Base-by-base conservation (phyloP, 2,888 invertebrate genomes). In the Diogma glabrata region DNA sequence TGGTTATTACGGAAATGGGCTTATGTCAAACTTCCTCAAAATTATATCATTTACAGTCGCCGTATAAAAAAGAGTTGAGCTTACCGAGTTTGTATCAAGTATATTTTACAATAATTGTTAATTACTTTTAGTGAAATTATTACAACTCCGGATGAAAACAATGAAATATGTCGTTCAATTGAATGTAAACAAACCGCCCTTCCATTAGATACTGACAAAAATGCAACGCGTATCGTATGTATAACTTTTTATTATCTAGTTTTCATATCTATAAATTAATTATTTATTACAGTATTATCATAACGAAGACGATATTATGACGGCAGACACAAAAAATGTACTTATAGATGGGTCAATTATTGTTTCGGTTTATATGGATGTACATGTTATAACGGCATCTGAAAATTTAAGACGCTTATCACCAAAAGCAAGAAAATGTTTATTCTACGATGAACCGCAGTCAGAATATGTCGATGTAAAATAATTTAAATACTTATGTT, bases 1-100 rank as follows among this genome's bases (percentile, higher is more conserved):
- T 60, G 2, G 62, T 61, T 5, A 61, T 67, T 3, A 67, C 66
- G 1, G 68, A 68, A 56, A 57, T 59, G 47, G 69, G 68, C 6
- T 50, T 67, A 23, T 68, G 68, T 49, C 60, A 60, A 24, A 63
- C 67, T 3, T 61, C 60, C 5, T 61, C 63, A 6, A 62, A 57
- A 17, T 45, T 63, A 3, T 51, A 58, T 1, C 56, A 57, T 10
- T 66, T 61, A 50, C 63, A 61, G 9, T 62, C 64, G 56, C 66
- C 66, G 2, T 58, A 26, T 2, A 48, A 22, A 12, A 48, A 33
- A 7, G 43, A 23, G 40, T 40, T 20, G 5, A 28, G 9, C n/a
- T n/a, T n/a, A n/a, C 24, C 6, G 24, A 9, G 6, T 6, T 24
- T 7, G 24, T 24, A 24, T 9, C 24, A 24, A 24, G 24, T 24